These are phyloP conservation scores for Spea bombifrons DNA, from an alignment of 2,113 vertebrate genomes.

Conservation along the genomic window DNA sequence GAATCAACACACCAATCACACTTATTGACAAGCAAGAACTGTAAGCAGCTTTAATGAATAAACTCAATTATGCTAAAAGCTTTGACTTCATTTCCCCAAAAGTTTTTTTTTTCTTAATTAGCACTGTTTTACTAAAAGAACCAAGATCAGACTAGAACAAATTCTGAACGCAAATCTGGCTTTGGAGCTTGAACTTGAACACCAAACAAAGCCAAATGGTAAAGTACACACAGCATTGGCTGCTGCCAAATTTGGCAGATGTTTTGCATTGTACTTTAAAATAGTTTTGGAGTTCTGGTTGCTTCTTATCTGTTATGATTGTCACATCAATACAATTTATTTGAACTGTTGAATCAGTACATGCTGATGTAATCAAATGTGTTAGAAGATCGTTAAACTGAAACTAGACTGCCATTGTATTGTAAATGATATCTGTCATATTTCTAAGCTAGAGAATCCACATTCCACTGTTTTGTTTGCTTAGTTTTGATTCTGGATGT, in stretches of 20 bases:
- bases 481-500: slow-evolving; percentile 41
- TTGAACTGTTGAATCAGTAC: slow-evolving; percentile 51
- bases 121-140: too few species aligned
- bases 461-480: slow-evolving; percentile 31
- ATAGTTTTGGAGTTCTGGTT: not conserved
- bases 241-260: not conserved
- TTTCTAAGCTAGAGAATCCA: slow-evolving; percentile 43
- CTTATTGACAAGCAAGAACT: too few species aligned
- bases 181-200: too few species aligned
- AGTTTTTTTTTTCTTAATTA: too few species aligned
- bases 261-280: slow-evolving; percentile 2
- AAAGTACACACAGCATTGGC: not conserved
- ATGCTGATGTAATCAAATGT: slow-evolving; percentile 26
- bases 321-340: slow-evolving; percentile 25
- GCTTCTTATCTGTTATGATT: slow-evolving; percentile 14
- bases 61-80: too few species aligned
- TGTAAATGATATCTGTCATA: slow-evolving; percentile 23
- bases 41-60: too few species aligned
- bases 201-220: not conserved
- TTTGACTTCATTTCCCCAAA: too few species aligned
- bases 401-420: slow-evolving; percentile 45
- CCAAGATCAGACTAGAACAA: too few species aligned
- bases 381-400: slow-evolving; percentile 19
- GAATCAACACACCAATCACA: too few species aligned
- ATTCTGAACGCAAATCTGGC: too few species aligned